These are phyloP conservation scores for Erythrocercus mccallii DNA, from an alignment of 2,113 vertebrate genomes.

Conservation along the genomic window DNA sequence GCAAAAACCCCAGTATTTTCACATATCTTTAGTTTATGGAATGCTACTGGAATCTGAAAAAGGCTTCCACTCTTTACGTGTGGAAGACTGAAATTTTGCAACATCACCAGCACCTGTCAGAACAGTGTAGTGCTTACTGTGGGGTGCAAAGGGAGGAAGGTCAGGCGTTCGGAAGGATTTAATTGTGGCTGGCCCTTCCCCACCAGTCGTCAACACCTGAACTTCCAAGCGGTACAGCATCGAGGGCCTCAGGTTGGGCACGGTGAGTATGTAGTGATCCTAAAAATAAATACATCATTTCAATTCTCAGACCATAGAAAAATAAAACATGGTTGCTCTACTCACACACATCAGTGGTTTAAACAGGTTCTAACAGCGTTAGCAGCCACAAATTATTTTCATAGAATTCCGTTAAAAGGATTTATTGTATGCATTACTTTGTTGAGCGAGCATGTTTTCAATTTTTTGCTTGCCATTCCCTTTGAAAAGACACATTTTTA, in stretches of 20 bases:
- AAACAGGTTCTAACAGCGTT: neutral
- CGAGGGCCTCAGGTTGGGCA: constrained; percentile 84
- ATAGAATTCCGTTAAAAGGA: neutral
- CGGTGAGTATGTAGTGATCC: constrained; percentile 84
- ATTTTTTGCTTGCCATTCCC: neutral
- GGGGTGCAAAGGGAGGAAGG: constrained; percentile 70
- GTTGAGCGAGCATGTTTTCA: neutral
- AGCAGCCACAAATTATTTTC: neutral
- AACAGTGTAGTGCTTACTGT: constrained; percentile 72
- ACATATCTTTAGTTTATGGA: neutral
- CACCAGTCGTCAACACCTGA: constrained; percentile 84
- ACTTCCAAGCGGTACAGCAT: constrained; percentile 92
- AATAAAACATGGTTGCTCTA: neutral
- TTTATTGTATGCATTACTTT: rapidly evolving
- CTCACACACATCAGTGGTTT: neutral
- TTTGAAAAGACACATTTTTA: neutral
- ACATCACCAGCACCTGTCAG: neutral
- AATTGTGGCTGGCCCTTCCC: constrained; percentile 87
- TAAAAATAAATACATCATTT: neutral
- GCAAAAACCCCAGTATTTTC: neutral
- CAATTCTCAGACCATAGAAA: neutral
- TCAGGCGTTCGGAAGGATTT: constrained; percentile 87
- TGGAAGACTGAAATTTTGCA: neutral
- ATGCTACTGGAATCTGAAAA: neutral
- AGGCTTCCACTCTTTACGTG: neutral